Conservation (phyloP, 2,797 vertebrate genomes). For the Crenichthys baileyi region DNA sequence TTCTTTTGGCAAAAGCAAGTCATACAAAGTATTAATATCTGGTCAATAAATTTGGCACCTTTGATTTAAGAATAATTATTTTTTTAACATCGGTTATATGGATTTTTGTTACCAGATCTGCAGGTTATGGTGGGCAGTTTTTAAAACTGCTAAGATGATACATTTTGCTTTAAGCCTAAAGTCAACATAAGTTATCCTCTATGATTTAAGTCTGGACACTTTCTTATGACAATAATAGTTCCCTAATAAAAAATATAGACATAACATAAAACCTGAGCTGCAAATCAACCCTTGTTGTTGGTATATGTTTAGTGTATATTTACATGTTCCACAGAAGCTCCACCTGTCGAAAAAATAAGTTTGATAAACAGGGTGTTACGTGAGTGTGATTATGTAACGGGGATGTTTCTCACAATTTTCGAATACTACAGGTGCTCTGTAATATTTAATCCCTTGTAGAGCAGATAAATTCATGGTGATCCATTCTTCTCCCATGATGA, state of each 20-base stretch:
- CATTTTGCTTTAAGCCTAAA: neutral
- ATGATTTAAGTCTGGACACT: neutral
- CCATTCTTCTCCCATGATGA: neutral
- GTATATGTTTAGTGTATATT: conserved; percentile 14
- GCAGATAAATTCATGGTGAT: conserved; percentile 8
- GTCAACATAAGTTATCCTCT: neutral
- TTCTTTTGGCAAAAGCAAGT: neutral
- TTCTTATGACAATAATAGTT: neutral
- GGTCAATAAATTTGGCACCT: no score
- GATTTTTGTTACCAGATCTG: neutral
- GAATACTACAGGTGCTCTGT: conserved; percentile 23
- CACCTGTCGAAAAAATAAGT: conserved; percentile 25
- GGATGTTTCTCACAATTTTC: conserved; percentile 13
- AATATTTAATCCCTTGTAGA: conserved; percentile 15
- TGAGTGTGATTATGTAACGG: conserved; percentile 38
- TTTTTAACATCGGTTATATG: neutral
- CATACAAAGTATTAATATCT: no score
- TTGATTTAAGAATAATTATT: no score
- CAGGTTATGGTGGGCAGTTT: neutral
- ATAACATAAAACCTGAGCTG: neutral
- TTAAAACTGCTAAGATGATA: neutral
- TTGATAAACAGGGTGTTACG: conserved; percentile 37
- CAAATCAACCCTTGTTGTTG: neutral
- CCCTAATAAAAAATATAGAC: neutral
- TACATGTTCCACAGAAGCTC: conserved; percentile 22